Evolutionary conservation across 2,113 vertebrate genomes (phyloP).

Genomic region (Phalacrocorax aristotelis): DNA sequence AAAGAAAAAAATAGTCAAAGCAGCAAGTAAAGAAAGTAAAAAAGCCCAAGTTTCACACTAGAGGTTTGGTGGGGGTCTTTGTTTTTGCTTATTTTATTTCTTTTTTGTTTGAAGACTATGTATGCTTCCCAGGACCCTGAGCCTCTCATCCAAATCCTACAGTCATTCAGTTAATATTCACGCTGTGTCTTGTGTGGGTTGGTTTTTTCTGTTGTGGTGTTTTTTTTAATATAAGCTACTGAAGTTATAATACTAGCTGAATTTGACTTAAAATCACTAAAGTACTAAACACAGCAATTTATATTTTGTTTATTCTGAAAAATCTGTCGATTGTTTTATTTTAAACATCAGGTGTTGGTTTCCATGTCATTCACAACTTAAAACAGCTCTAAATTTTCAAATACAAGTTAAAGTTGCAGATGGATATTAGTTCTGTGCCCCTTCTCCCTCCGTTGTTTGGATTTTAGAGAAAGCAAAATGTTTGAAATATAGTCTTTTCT

Average conservation of each 20-base stretch:
- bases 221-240: neutral
- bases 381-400: neutral
- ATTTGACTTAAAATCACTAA: neutral
- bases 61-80: neutral
- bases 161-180: neutral
- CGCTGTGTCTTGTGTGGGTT: neutral
- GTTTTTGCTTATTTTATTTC: neutral
- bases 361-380: neutral
- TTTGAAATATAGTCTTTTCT: neutral
- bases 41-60: neutral
- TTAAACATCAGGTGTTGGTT: neutral
- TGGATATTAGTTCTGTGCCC: neutral
- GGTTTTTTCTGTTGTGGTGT: neutral
- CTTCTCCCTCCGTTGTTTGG: neutral
- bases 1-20: neutral
- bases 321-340: neutral
- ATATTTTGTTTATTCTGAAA: neutral
- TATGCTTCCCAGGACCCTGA: neutral
- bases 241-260: neutral
- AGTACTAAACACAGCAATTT: neutral
- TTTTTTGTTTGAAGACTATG: neutral
- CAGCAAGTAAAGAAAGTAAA: neutral
- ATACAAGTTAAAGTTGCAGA: neutral
- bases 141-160: neutral
- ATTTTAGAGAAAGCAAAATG: neutral